phyloP scores from a whole-genome alignment of 1,140 invertebrate genomes.

The Leptopilina clavipes region DNA sequence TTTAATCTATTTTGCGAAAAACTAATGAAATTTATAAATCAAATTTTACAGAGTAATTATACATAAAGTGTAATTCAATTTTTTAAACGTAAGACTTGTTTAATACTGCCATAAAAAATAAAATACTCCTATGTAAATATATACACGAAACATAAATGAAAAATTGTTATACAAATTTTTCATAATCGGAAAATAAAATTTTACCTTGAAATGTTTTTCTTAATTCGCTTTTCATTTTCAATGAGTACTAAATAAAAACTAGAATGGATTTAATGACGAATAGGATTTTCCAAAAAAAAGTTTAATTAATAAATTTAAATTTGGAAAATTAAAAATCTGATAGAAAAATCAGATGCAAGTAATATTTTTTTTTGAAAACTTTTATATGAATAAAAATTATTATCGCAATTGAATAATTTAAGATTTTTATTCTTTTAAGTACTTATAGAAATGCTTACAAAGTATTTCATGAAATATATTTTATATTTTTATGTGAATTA shows the following conservation, averaged over 20 bases:
- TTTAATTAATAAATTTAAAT: too few relatives aligned
- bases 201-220: background rate
- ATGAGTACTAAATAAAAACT: background rate
- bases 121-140: background rate
- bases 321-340: background rate
- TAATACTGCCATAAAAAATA: background rate
- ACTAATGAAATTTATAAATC: too few relatives aligned
- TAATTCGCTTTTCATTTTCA: background rate
- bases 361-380: background rate
- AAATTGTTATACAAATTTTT: slow-evolving; percentile 12
- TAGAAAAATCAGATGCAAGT: background rate
- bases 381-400: background rate
- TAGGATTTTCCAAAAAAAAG: too few relatives aligned
- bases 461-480: slow-evolving; percentile 28
- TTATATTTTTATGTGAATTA: background rate
- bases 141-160: background rate
- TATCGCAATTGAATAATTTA: background rate
- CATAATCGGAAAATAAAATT: slow-evolving; percentile 16
- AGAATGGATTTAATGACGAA: background rate
- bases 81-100: slow-evolving; percentile 8
- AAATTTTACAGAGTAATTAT: background rate
- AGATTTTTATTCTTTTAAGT: slow-evolving; percentile 17
- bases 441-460: slow-evolving; percentile 18
- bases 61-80: slow-evolving; percentile 10
- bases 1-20: too few relatives aligned